These are phyloP conservation scores for Mesoligia furuncula DNA, from an alignment of 2,888 invertebrate genomes.

Conservation along the genomic window DNA sequence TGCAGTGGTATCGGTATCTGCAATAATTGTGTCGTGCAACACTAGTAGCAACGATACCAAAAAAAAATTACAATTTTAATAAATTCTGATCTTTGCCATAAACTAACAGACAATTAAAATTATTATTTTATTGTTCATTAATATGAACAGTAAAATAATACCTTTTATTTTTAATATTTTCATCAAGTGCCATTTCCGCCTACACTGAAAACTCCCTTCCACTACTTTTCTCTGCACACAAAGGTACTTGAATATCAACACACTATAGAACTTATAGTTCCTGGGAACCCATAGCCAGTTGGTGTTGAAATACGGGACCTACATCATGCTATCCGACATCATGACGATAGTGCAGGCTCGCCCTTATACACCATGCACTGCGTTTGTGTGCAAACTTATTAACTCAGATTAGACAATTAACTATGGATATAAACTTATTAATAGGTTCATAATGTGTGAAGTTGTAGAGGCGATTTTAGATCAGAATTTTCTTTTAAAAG, in stretches of 20 bases:
- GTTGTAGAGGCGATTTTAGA: background rate
- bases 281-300: slow-evolving; percentile 19
- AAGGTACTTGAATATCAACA: background rate
- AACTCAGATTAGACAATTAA: no score
- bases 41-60: slow-evolving; percentile 3
- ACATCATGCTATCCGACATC: slow-evolving; percentile 59
- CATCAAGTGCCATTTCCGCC: background rate
- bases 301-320: slow-evolving; percentile 64
- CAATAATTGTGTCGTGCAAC: background rate
- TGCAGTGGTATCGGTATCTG: background rate
- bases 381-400: slow-evolving; percentile 26
- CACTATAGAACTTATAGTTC: background rate
- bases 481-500: background rate
- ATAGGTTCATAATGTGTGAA: background rate
- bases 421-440: background rate
- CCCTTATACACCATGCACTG: slow-evolving; percentile 32
- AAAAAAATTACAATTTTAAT: background rate
- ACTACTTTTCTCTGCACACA: background rate
- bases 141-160: background rate
- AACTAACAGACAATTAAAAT: background rate
- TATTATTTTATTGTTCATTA: no score
- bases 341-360: slow-evolving; percentile 48
- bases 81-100: background rate
- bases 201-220: no score
- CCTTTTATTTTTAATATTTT: background rate